Conservation (phyloP, 1,140 invertebrate genomes). For the Melanaphis sacchari region DNA sequence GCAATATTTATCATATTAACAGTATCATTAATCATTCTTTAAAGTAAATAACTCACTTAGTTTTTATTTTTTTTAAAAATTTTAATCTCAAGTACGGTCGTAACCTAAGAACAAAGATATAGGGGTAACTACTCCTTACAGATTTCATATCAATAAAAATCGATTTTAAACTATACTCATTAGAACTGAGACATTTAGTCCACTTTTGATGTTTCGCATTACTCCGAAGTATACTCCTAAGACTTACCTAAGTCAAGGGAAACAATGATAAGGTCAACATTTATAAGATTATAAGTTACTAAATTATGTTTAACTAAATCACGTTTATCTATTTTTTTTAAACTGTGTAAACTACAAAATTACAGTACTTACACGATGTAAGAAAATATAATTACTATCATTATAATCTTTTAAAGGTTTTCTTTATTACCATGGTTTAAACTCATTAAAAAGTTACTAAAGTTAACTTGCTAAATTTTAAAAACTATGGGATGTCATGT, state of each 20-base stretch:
- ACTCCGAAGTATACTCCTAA: background rate
- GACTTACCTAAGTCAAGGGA: background rate
- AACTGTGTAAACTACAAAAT: background rate
- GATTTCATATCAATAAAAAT: background rate
- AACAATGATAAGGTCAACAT: background rate
- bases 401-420: slow-evolving; percentile 4
- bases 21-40: background rate
- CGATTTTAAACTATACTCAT: background rate
- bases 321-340: background rate
- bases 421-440: background rate
- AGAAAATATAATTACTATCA: background rate
- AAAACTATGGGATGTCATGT: background rate
- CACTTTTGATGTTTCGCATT: background rate
- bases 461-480: slow-evolving; percentile 1
- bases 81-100: background rate
- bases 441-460: slow-evolving; percentile 4
- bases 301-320: background rate
- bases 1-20: too few species aligned
- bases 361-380: background rate
- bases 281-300: background rate
- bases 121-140: background rate
- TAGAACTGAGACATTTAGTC: background rate
- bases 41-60: background rate
- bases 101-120: background rate
- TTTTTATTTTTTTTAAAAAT: background rate